These are phyloP conservation scores for Megaceryle maxima DNA, from an alignment of 2,113 vertebrate species.

Conservation along the genomic window DNA sequence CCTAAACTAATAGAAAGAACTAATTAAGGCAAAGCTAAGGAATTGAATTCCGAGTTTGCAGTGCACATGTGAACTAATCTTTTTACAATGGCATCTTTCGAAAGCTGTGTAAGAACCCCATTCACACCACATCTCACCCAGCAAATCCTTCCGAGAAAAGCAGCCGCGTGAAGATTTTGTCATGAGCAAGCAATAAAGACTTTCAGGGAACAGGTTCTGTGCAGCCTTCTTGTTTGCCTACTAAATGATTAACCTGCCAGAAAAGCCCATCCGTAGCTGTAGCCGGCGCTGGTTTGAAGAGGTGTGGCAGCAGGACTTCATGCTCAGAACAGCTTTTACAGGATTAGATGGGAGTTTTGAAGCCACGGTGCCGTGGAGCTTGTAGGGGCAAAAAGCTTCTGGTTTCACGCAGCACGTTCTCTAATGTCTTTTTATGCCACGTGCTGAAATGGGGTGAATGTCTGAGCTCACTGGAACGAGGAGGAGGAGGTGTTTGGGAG, in stretches of 20 bases:
- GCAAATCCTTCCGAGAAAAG: conserved; percentile 40
- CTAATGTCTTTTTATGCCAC: neutral
- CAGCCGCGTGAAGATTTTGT: conserved; percentile 5
- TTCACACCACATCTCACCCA: neutral
- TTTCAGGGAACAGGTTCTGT: conserved; percentile 16
- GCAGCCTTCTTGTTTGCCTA: conserved; percentile 3
- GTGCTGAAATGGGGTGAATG: neutral
- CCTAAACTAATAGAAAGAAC: conserved; percentile 27
- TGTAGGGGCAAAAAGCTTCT: neutral
- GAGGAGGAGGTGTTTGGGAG: neutral
- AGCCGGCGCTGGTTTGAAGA: neutral
- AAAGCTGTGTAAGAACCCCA: neutral
- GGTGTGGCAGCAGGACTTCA: neutral
- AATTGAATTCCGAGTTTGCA: conserved; percentile 54
- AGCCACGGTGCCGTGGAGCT: neutral
- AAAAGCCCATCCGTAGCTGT: neutral
- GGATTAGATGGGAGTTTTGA: neutral
- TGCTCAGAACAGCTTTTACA: neutral
- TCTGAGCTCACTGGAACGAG: neutral
- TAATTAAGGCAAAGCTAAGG: conserved; percentile 64
- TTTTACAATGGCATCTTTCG: conserved; percentile 36
- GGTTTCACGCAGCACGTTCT: conserved; percentile 21
- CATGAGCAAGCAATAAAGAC: conserved; percentile 40
- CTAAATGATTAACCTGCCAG: neutral
- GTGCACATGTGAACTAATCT: conserved; percentile 61